Conservation (phyloP, 2,797 vertebrate species). For the Carduelis carduelis region DNA sequence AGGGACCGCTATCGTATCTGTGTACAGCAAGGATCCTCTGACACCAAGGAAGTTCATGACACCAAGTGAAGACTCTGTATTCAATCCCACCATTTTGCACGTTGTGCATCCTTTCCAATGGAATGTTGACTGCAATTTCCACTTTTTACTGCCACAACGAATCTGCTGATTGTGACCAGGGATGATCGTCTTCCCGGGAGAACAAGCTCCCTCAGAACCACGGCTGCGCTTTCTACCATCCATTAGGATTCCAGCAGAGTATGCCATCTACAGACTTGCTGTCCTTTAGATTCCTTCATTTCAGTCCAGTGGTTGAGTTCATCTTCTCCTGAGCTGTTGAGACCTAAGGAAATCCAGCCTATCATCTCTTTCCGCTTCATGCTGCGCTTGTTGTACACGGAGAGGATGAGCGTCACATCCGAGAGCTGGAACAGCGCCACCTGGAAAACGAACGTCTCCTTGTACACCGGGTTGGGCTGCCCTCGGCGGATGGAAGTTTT, state of each 20-base stretch:
- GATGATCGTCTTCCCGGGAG: neutral
- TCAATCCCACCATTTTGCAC: neutral
- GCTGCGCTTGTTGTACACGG: slow-evolving; percentile 97
- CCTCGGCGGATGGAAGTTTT: slow-evolving; percentile 95
- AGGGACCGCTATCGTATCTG: neutral
- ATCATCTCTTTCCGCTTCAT: slow-evolving; percentile 99
- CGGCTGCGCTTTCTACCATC: neutral
- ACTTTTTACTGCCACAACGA: slow-evolving; percentile 4
- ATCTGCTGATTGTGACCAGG: slow-evolving; percentile 8
- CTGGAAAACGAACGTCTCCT: slow-evolving; percentile 97
- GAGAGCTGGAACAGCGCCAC: slow-evolving; percentile 97
- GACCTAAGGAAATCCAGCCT: slow-evolving; percentile 96
- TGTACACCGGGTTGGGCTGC: slow-evolving; percentile 95
- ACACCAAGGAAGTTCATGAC: slow-evolving; percentile 12
- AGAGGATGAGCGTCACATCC: slow-evolving; percentile 96
- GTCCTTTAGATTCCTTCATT: slow-evolving; percentile 97
- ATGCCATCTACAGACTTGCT: slow-evolving; percentile 96
- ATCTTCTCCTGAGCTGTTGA: slow-evolving; percentile 97
- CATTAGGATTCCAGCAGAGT: slow-evolving; percentile 90
- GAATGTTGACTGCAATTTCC: slow-evolving; percentile 47
- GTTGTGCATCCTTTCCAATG: slow-evolving; percentile 34
- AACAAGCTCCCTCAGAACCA: slow-evolving; percentile 5
- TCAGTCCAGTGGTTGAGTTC: slow-evolving; percentile 96
- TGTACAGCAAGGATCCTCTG: slow-evolving; percentile 15
- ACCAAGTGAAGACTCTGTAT: neutral